phyloP scores from a whole-genome alignment of 2,888 invertebrate species.

The Lithophane leautieri region DNA sequence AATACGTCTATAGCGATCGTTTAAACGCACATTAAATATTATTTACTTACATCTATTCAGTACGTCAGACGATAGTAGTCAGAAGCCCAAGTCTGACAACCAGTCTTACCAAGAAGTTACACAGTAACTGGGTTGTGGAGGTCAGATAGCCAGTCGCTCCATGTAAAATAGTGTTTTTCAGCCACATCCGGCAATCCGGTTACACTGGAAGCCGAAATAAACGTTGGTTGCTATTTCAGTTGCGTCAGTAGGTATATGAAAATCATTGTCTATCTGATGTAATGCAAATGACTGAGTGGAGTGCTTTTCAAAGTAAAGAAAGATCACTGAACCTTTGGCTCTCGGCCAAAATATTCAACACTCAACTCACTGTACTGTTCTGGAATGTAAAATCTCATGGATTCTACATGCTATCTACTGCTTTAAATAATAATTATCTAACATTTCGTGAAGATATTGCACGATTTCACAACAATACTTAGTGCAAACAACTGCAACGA shows the following conservation, averaged over 20 bases:
- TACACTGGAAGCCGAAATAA: neutral
- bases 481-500: slow-evolving; percentile 18
- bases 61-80: neutral
- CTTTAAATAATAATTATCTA: slow-evolving; percentile 16
- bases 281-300: slow-evolving; percentile 31
- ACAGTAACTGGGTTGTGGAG: too few species aligned
- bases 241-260: slow-evolving; percentile 18
- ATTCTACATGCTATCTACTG: neutral
- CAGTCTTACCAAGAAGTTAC: too few species aligned
- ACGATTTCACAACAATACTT: slow-evolving; percentile 16
- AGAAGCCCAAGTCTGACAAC: too few species aligned
- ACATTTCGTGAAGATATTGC: slow-evolving; percentile 10
- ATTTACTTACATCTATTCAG: neutral
- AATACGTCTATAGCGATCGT: slow-evolving; percentile 7
- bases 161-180: too few species aligned
- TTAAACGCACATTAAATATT: neutral
- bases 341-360: slow-evolving; percentile 34
- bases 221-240: neutral
- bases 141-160: too few species aligned
- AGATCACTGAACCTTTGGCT: slow-evolving; percentile 33
- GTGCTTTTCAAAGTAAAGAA: slow-evolving; percentile 28
- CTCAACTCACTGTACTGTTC: neutral
- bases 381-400: slow-evolving; percentile 26
- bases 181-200: too few species aligned
- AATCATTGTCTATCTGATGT: slow-evolving; percentile 11